Evolutionary conservation across 1,140 invertebrate species (phyloP).

Genomic region (Tachypleus tridentatus): DNA sequence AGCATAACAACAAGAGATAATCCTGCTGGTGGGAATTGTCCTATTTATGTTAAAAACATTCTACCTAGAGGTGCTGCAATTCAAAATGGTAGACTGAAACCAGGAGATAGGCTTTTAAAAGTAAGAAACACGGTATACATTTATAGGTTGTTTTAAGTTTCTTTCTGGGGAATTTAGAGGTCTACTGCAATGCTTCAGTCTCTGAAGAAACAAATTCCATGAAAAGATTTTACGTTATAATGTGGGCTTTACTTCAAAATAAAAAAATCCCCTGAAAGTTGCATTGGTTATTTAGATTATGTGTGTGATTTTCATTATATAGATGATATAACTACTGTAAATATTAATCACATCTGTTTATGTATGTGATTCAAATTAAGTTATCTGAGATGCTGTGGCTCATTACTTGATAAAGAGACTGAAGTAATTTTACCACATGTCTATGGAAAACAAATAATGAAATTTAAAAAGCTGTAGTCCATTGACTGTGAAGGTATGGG

Average conservation of each 20-base stretch:
- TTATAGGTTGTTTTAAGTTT: not conserved
- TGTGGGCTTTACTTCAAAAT: not conserved
- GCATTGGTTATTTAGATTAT: not conserved
- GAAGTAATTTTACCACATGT: too few relatives aligned
- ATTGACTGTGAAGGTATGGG: too few relatives aligned
- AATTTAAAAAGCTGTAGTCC: too few relatives aligned
- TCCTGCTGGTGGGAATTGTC: constrained; percentile 80
- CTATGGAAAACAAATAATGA: too few relatives aligned
- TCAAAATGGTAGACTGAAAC: constrained; percentile 77
- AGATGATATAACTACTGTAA: too few relatives aligned
- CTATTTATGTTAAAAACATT: constrained; percentile 98
- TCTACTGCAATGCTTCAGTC: not conserved
- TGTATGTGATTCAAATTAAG: too few relatives aligned
- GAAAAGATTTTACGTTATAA: not conserved
- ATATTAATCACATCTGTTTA: too few relatives aligned
- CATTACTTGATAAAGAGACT: too few relatives aligned
- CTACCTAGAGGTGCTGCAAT: constrained; percentile 90
- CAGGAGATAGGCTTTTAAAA: constrained; percentile 84
- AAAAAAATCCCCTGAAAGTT: not conserved
- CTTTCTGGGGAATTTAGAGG: not conserved
- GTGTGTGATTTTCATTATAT: not conserved
- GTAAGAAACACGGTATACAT: constrained; percentile 17
- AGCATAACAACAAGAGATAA: constrained; percentile 95
- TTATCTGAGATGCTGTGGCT: too few relatives aligned
- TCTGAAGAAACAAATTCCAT: not conserved